Evolutionary conservation across 2,888 invertebrate species (phyloP), one percentile per base, ranked within the genome.

Genomic region (Oligia strigilis): DNA sequence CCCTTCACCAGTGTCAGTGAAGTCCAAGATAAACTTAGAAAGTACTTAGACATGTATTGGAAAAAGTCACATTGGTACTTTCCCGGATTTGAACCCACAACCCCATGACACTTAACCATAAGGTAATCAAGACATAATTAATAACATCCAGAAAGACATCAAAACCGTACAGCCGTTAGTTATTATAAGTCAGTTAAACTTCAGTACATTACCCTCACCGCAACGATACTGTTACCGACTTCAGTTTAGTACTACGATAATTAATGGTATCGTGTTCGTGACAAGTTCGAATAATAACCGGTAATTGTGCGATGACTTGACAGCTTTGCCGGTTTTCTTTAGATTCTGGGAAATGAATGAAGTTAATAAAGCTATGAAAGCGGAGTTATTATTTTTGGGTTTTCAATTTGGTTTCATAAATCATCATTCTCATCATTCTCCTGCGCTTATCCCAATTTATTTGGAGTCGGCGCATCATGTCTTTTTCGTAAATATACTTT

Each of bases 211-310:
- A 13, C n/a, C 11, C 11, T n/a, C 58, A n/a, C 55, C 55, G 19
- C 8, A 55, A 19, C 23, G 23, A 36, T 52, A 40, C 46, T 46
- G 55, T 36, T 55, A 3, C 29, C 1, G n/a, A 77, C 55, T n/a
- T 78, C 17, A 58, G 46, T 52, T 52, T 5, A n/a, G 13, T 75
- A 55, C 46, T 6, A 8, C 58, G 43, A 46, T 79, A 83, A 86
- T 86, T 71, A 86, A 83, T 75, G 73, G 72, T 46, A 43, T 69
- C 46, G 52, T 86, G 83, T 86, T 86, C 58, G 69, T 77, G 83
- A 86, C 83, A 86, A 80, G 71, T 67, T 74, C 4, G 60, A 70
- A 62, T 71, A 78, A 75, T 60, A 80, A 77, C 75, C 58, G 19
- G 65, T 81, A 65, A 80, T 79, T 81, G 77, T 73, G n/a, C 67